Base-by-base conservation (phyloP, 1,140 invertebrate genomes). In the Hyposmocoma kahamanoa region DNA sequence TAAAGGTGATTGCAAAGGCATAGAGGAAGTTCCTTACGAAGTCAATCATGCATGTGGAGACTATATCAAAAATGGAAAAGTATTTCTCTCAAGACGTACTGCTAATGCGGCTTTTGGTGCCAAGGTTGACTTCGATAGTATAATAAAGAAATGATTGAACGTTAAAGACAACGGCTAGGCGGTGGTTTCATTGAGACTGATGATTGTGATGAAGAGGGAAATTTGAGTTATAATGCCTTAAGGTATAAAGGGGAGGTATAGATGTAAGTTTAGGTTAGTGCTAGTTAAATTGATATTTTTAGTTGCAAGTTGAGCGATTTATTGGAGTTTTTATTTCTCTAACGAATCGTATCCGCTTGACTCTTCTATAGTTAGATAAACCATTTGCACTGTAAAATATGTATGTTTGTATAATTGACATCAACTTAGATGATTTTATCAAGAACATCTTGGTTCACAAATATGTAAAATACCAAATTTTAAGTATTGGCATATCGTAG, bases 131-230 rank as follows among this genome's bases (percentile, higher is more conserved):
- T 79, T 65, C 44, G 67, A 76, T 49, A 73, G 65, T 58, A 65
- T 75, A 73, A 59, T 71, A 67, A 78, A 78, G 47, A 80, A 84
- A 82, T 82, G 76, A 84, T 74, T 77, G 50, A 59, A 53, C 13
- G 22, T 44, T 41, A 46, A 49, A 56, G 43, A 49, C 51, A 54
- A 53, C 49, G 55, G 36, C 42, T 53, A 60, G 54, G 38, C 47
- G 46, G 47, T 21, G 20, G 38, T 59, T 41, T 49, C n/a, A 43
- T 48, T 53, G 58, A 61, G 58, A 61, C 58, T 61, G 58, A 61
- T 53, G 42, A 50, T 41, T 60, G 57, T 60, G 57, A 56, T 60
- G 50, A 60, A 36, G 47, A 52, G 47, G 53, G 47, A 41, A 41
- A 53, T 42, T 41, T 34, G 49, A 56, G 47, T 44, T 48, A 41